Evolutionary conservation across 2,888 invertebrate species (phyloP), one percentile per base, ranked within the genome.

Genomic region (Apodemia zela): DNA sequence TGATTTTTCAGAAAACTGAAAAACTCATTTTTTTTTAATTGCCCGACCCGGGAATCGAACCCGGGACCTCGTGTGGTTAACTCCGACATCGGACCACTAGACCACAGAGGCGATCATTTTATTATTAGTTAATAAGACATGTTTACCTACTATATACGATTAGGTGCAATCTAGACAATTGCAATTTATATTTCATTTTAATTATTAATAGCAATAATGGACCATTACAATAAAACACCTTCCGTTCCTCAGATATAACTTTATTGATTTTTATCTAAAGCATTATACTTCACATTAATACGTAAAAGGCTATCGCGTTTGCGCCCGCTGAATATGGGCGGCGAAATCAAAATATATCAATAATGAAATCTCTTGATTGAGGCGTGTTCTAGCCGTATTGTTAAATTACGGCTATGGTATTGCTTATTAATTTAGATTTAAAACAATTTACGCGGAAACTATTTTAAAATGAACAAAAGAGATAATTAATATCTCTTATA

Each of bases 311-410:
- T 62, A 62, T 62, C 62, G 45, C 57, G 58, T 57, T 54, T 57
- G 45, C 62, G 25, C 57, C 54, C 54, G 21, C 54, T 54, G 54
- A 54, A 29, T 58, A 62, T 42, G 45, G 62, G 29, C 42, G 45
- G 62, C 25, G 33, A 42, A 58, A 45, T 62, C 62, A 62, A 62
- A 42, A 59, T 59, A 54, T 54, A 54, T 54, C 54, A 42, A 59
- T 59, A 59, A 60, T 60, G 42, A 63, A 45, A 59, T 63, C 59
- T 59, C 58, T 42, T 63, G 58, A 62, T 47, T 33, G 62, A 59
- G 62, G 47, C 47, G 58, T 18, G 18, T 13, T 38, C 21, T 42
- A 18, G 21, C 45, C 18, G 29, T 63, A 63, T 42, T 62, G 38
- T 57, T 25, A 45, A 54, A 61, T 61, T 54, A 18, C n/a, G 42